phyloP scores from a whole-genome alignment of 2,797 vertebrate species.

The Hemibagrus guttatus region DNA sequence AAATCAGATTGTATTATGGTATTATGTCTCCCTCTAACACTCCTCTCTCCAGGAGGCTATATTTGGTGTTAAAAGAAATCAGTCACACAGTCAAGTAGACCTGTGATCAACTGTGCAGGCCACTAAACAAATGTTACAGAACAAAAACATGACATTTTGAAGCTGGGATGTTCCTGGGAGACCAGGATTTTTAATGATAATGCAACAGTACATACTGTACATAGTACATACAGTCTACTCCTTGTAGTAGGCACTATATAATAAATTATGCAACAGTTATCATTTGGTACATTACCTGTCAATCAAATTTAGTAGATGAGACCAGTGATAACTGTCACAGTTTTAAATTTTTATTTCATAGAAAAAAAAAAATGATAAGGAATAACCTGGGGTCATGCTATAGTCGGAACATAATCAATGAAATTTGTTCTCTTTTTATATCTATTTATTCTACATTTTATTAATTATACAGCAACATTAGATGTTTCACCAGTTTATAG shows the following conservation, averaged over 20 bases:
- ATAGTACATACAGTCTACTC: background rate
- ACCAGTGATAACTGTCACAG: background rate
- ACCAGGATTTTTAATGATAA: background rate
- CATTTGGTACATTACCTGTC: background rate
- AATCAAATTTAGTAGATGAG: background rate
- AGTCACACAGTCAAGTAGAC: background rate
- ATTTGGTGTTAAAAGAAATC: background rate
- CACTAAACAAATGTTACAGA: slow-evolving; percentile 8
- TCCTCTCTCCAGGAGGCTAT: slow-evolving; percentile 32
- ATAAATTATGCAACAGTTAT: background rate
- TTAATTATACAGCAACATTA: background rate
- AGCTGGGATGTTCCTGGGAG: background rate
- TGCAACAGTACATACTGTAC: background rate
- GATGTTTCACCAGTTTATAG: background rate
- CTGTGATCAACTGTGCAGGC: background rate
- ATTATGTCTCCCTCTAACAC: background rate
- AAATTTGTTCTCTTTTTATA: background rate
- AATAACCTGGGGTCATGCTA: background rate
- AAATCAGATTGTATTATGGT: background rate
- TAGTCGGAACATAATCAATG: background rate
- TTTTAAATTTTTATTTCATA: background rate
- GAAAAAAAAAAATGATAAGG: background rate
- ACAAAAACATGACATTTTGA: slow-evolving; percentile 11
- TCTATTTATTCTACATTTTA: background rate
- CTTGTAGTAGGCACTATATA: background rate